phyloP scores from a whole-genome alignment of 53 echinoderm and acorn worm species.

The Mesocentrotus franciscanus region DNA sequence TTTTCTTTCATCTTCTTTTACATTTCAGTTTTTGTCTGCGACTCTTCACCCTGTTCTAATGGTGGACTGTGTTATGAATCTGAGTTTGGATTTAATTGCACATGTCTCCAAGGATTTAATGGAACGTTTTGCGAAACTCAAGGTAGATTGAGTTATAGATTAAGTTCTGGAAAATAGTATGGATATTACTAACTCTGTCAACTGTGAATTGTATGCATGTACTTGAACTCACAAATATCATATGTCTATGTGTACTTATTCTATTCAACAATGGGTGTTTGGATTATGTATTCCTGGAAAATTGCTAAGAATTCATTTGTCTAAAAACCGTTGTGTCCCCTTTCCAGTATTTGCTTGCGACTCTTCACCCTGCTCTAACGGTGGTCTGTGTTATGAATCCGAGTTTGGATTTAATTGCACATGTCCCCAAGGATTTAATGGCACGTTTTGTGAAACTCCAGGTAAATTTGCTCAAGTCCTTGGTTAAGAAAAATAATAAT shows the following conservation, averaged over 20 bases:
- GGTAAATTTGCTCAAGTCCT: too few species aligned
- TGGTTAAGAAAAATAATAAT: too few species aligned
- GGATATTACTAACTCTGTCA: too few species aligned
- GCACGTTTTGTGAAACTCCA: slow-evolving; percentile 4
- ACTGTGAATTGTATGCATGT: too few species aligned
- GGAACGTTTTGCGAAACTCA: slow-evolving; percentile 18
- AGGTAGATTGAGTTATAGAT: slow-evolving; percentile 29
- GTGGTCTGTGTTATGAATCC: slow-evolving; percentile 16
- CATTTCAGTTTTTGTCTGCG: slow-evolving; percentile 42
- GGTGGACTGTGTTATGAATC: slow-evolving; percentile 45
- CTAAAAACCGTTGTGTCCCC: background rate
- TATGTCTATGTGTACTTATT: too few species aligned
- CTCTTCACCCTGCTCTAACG: slow-evolving; percentile 28
- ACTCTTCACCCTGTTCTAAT: slow-evolving; percentile 26
- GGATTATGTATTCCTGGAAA: too few species aligned
- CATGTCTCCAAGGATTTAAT: slow-evolving; percentile 51
- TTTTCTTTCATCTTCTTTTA: background rate
- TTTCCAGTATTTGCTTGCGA: slow-evolving; percentile 25
- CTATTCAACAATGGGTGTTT: too few species aligned
- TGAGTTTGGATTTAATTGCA: slow-evolving; percentile 51
- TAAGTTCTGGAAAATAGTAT: too few species aligned
- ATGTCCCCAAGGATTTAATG: slow-evolving; percentile 50
- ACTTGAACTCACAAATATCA: too few species aligned
- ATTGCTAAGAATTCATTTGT: background rate
- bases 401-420: slow-evolving; percentile 48